Evolutionary conservation across 2,113 vertebrate genomes (phyloP), one percentile per base, ranked within the genome.

Genomic region (Brachionichthys hirsutus): DNA sequence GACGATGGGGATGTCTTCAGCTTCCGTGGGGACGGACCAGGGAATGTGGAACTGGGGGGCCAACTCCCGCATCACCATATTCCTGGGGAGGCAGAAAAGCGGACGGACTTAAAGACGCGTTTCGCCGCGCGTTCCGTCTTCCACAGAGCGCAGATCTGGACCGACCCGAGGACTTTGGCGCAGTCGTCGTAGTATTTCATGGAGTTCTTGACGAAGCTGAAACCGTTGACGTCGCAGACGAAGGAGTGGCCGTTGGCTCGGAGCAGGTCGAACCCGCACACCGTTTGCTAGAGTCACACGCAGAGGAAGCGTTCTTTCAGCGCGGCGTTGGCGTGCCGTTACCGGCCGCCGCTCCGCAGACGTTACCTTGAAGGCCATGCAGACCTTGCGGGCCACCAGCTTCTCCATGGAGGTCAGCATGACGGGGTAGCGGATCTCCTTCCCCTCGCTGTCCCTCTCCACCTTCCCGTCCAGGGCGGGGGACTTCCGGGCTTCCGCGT

Each of bases 131-230:
- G 3, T 6, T 30, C 24, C 24, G 5, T 8, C 24, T 8, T 8
- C 1, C 24, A 30, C 24, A 30, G 5, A 30, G n/a, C 24, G 8
- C 24, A 30, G 5, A 30, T 8, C 4, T 4, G 24, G 24, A 77
- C 89, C 54, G 90, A 98, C 97, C 97, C 97, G 0, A 99, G 89
- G 61, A 99, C 95, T 93, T 99, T 98, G 91, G 95, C 95, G 89
- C 96, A 98, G 77, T 98, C 97, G 6, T 98, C 97, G 0, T 98
- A 98, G 59, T 98, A 98, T 80, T 98, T 98, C 97, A 98, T 98
- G 2, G 97, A 98, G 87, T 98, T 98, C 90, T 98, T 98, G 78
- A 98, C 97, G 64, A 98, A 98, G 84, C 96, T 98, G 90, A 98
- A 98, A 62, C 97, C 97, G 0, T 98, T 98, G 56, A 98, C 97